These are phyloP conservation scores for Deroplatys truncata DNA, from an alignment of 2,888 invertebrate genomes.

Conservation along the genomic window DNA sequence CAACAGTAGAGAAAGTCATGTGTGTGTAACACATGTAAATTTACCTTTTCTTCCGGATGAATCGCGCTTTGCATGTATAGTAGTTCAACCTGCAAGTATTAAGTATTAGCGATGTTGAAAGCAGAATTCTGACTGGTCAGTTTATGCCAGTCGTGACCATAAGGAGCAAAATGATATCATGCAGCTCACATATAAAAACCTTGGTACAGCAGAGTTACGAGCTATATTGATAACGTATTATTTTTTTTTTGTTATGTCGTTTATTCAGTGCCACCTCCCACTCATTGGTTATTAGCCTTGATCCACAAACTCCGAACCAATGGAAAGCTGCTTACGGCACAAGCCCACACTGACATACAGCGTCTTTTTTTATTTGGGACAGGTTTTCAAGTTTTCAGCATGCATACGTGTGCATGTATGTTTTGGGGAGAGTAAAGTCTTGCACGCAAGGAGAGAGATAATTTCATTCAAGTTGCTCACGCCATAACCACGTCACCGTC, in stretches of 20 bases:
- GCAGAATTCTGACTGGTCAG: neutral
- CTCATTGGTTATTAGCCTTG: conserved; percentile 18
- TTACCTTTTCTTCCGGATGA: no score
- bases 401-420: neutral
- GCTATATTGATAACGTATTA: neutral
- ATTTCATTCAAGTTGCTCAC: neutral
- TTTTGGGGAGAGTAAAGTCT: neutral
- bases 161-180: neutral
- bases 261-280: neutral
- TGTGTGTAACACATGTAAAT: no score
- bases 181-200: neutral
- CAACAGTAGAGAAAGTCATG: no score
- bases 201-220: neutral
- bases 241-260: neutral
- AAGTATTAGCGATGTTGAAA: neutral
- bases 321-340: neutral
- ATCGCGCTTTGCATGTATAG: no score
- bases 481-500: neutral
- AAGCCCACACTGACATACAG: neutral
- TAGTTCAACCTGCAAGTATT: neutral
- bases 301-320: conserved; percentile 18
- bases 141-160: neutral
- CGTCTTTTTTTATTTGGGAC: neutral
- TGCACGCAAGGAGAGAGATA: neutral
- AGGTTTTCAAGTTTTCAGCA: neutral